phyloP scores from a whole-genome alignment of 2,888 invertebrate species.

The Himalopsyche anomala region DNA sequence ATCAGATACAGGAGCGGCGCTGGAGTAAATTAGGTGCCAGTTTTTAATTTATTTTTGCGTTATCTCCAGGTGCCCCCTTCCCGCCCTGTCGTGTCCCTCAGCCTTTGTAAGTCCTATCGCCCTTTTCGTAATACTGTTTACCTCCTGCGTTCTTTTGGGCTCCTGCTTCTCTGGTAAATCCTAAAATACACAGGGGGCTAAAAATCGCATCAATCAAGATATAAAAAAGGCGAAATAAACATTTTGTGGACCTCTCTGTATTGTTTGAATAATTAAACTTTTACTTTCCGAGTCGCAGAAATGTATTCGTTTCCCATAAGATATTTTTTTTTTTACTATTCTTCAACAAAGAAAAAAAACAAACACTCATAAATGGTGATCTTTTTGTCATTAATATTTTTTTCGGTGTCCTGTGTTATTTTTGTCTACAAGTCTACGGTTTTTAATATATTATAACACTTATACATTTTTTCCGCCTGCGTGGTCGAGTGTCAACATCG shows the following conservation, averaged over 20 bases:
- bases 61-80: constrained; percentile 61
- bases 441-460: too few species aligned
- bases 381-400: too few species aligned
- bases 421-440: too few species aligned
- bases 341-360: too few species aligned
- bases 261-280: constrained; percentile 58
- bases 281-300: neutral
- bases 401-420: too few species aligned
- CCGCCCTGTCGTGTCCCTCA: constrained; percentile 36
- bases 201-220: constrained; percentile 65
- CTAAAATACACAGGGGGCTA: constrained; percentile 58
- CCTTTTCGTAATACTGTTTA: constrained; percentile 48
- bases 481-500: too few species aligned
- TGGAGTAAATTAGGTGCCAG: constrained; percentile 65
- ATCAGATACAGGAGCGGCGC: constrained; percentile 61
- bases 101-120: constrained; percentile 24
- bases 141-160: constrained; percentile 50
- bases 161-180: constrained; percentile 57
- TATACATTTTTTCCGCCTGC: too few species aligned
- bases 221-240: constrained; percentile 61
- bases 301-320: neutral
- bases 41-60: constrained; percentile 66
- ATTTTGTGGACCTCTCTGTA: constrained; percentile 51
- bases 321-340: neutral
- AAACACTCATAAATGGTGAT: too few species aligned